These are phyloP conservation scores for Cyprinus carpio DNA, from an alignment of 2,113 vertebrate species.

Conservation along the genomic window DNA sequence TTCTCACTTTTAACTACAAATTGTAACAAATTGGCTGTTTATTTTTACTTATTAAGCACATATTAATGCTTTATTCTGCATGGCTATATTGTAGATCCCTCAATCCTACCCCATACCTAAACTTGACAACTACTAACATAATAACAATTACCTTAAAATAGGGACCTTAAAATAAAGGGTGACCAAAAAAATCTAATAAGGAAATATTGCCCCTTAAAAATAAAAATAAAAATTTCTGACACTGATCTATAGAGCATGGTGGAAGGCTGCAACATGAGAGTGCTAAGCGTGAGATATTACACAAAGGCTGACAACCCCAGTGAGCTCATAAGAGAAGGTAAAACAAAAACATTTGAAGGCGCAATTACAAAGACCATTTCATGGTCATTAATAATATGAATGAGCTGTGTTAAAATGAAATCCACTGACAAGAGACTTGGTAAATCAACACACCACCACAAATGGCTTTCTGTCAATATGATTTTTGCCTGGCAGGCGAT, in stretches of 20 bases:
- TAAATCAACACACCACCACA: constrained; percentile 40
- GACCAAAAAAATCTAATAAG: neutral
- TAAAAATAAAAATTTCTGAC: neutral
- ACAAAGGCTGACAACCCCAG: constrained; percentile 32
- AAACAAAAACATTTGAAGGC: constrained; percentile 46
- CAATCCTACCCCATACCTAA: neutral
- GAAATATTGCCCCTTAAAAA: neutral
- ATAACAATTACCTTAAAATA: no score
- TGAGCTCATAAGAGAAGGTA: constrained; percentile 45
- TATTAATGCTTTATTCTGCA: neutral
- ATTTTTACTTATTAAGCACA: neutral
- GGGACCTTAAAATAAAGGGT: neutral
- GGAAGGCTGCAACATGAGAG: neutral
- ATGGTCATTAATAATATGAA: constrained; percentile 52
- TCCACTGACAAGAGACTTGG: neutral
- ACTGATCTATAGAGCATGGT: neutral
- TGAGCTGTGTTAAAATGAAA: constrained; percentile 48
- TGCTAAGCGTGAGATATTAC: constrained; percentile 8
- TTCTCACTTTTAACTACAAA: neutral
- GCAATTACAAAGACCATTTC: constrained; percentile 59
- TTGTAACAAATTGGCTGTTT: neutral
- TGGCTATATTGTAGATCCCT: neutral
- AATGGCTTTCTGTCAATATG: constrained; percentile 46
- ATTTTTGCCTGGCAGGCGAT: constrained; percentile 21
- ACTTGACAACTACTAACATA: neutral